Evolutionary conservation across 2,888 invertebrate species (phyloP).

Genomic region (Autographa pulchrina): DNA sequence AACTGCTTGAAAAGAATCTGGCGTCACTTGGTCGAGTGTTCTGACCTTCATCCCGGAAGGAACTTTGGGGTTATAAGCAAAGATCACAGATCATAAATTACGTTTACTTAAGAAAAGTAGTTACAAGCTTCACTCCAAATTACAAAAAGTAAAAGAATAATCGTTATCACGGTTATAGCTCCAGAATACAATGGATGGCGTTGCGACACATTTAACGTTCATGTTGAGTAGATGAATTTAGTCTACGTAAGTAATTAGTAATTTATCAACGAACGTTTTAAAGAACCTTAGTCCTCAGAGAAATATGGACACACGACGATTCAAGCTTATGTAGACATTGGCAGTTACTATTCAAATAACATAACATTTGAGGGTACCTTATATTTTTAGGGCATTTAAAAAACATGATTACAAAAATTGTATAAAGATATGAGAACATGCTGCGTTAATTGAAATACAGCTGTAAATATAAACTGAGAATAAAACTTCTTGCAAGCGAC

Average conservation of each 20-base stretch:
- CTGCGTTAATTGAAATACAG: no score
- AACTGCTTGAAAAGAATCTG: background rate
- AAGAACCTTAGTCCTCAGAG: slow-evolving; percentile 7
- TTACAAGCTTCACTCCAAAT: slow-evolving; percentile 15
- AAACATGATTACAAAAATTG: background rate
- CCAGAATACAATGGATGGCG: slow-evolving; percentile 38
- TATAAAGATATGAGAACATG: no score
- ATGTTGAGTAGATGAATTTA: slow-evolving; percentile 6
- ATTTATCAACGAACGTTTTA: slow-evolving; percentile 9
- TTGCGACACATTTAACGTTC: slow-evolving; percentile 27
- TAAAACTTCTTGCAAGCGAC: background rate
- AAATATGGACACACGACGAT: background rate
- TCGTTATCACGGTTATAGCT: slow-evolving; percentile 34
- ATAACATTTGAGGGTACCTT: background rate
- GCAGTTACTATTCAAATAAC: background rate
- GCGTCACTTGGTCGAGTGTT: no score
- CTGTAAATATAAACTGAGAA: no score
- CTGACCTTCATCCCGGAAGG: no score
- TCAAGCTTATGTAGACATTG: background rate
- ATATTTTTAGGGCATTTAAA: background rate
- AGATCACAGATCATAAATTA: slow-evolving; percentile 7
- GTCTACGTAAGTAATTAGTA: slow-evolving; percentile 1
- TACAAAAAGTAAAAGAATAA: slow-evolving; percentile 31
- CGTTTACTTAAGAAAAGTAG: slow-evolving; percentile 27
- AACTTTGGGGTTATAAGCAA: background rate